Evolutionary conservation across 2,797 vertebrate species (phyloP), one percentile per base, ranked within the genome.

Genomic region (Scyliorhinus canicula): DNA sequence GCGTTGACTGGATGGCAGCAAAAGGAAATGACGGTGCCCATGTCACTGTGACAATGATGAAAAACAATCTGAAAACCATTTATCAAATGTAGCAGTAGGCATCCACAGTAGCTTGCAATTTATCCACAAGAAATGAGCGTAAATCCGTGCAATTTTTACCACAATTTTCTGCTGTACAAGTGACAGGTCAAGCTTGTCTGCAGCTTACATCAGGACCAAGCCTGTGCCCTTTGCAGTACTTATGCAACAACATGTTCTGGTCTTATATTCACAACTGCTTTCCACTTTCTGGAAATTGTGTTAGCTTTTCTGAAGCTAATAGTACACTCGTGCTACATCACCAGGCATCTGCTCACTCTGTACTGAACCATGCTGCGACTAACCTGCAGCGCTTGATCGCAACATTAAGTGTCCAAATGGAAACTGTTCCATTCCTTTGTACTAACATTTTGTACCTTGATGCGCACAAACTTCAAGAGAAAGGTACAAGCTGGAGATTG

Each of bases 111-210:
- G 85, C 31, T 57, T 57, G 1, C 52, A 88, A 57, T 88, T 88
- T 31, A 12, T 57, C 52, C 55, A 90, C 52, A 90, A 57, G 52
- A 55, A 63, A 60, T 63, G 5, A 40, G 57, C 63, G n/a, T 44
- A 91, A 65, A 91, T 44, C n/a, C 88, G 44, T 91, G 57, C 60
- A 91, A 91, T 63, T 91, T 91, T 63, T 44, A 35, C 16, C 57
- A 91, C 57, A 65, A 91, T 63, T 21, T 65, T 63, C 57, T 26
- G 57, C n/a, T 65, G n/a, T 65, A 65, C 60, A 63, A 65, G 85
- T 88, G 85, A n/a, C 52, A 88, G 55, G 85, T 57, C 85, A 88
- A 31, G 3, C 31, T 88, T 88, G 85, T 35, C 52, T 88, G 2
- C 55, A 60, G 28, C 85, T 60, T 35, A 35, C 35, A 4, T 60